Evolutionary conservation across 2,888 invertebrate species (phyloP).

Genomic region (Buathra laborator): DNA sequence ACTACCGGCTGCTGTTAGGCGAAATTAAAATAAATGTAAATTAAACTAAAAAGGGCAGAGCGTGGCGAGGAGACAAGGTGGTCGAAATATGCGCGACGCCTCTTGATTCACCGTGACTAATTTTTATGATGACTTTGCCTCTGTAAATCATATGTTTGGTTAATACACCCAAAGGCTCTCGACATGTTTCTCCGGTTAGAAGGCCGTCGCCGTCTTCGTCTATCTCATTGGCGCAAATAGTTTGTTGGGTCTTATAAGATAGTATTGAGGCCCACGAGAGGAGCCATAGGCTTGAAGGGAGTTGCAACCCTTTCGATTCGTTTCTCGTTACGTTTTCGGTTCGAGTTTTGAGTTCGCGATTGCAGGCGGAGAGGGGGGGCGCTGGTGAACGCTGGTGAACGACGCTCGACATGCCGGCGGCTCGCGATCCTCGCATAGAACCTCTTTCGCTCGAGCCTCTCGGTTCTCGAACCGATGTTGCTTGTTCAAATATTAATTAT

Average conservation of each 20-base stretch:
- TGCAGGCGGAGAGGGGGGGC: background rate
- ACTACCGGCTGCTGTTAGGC: background rate
- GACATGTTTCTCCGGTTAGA: slow-evolving; percentile 37
- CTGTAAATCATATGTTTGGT: slow-evolving; percentile 52
- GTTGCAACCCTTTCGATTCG: slow-evolving; percentile 24
- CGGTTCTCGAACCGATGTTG: slow-evolving; percentile 54
- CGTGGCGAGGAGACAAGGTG: slow-evolving; percentile 41
- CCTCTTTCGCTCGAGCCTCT: background rate
- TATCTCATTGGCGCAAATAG: no score
- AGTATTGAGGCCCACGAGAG: no score
- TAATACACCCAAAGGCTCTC: background rate
- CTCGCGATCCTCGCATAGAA: slow-evolving; percentile 36
- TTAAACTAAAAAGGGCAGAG: slow-evolving; percentile 23
- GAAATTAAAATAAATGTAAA: slow-evolving; percentile 36
- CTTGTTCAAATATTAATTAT: slow-evolving; percentile 84
- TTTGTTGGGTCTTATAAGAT: no score
- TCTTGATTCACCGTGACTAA: slow-evolving; percentile 61
- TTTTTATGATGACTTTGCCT: slow-evolving; percentile 60
- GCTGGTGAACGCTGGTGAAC: background rate
- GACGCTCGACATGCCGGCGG: slow-evolving; percentile 32
- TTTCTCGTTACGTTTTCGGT: slow-evolving; percentile 53
- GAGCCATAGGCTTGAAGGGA: no score
- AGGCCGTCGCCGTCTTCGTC: background rate
- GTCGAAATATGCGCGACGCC: slow-evolving; percentile 56
- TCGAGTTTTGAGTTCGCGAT: slow-evolving; percentile 24